These are phyloP conservation scores for Phalacrocorax pelagicus DNA, from an alignment of 2,113 vertebrate species.

Conservation along the genomic window DNA sequence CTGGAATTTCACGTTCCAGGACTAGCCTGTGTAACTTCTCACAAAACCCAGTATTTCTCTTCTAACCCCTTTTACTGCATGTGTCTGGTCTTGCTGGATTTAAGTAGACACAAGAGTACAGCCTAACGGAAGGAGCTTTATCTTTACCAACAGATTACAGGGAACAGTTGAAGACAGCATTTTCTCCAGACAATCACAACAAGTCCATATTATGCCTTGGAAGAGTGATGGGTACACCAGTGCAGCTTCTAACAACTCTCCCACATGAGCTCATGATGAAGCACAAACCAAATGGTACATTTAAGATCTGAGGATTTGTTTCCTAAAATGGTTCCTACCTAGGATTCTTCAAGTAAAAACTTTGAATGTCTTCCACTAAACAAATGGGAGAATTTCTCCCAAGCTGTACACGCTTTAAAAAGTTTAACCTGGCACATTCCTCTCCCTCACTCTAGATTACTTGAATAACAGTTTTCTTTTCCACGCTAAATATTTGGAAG, in stretches of 20 bases:
- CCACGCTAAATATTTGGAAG: neutral
- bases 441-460: neutral
- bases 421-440: neutral
- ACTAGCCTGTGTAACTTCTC: neutral
- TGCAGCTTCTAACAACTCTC: slow-evolving; percentile 13
- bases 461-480: neutral
- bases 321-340: neutral
- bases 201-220: neutral
- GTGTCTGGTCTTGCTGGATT: neutral
- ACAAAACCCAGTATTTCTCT: neutral
- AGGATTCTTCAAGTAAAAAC: neutral
- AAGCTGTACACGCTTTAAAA: neutral
- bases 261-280: neutral
- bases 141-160: neutral
- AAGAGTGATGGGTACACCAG: neutral
- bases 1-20: neutral
- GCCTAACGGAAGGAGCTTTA: neutral
- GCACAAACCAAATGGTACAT: slow-evolving; percentile 2
- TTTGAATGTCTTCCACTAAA: neutral
- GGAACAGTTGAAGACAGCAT: neutral
- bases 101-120: neutral
- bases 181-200: neutral
- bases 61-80: neutral
- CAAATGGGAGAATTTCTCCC: neutral
- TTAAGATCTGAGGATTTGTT: neutral